Base-by-base conservation (phyloP, 2,113 vertebrate genomes). In the Brevimyrus niger region DNA sequence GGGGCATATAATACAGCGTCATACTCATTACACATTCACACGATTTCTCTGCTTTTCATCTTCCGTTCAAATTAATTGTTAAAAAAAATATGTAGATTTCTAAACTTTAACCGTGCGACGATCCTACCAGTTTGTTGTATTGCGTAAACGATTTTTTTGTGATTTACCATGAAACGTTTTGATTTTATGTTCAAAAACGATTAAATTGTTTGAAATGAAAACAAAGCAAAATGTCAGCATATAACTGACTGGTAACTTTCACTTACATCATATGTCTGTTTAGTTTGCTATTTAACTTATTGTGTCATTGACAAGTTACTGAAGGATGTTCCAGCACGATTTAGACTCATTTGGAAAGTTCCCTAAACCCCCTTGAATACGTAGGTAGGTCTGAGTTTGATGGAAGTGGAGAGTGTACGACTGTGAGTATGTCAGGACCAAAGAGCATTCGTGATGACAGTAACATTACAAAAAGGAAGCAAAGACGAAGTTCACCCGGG, bases 1-100 rank as follows among this genome's bases (percentile, higher is more conserved):
- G 93, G 94, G 93, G 94, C 94, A 91, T 94, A 94, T 94, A 94
- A 95, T 94, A 94, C 93, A 90, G 91, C 89, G 91, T 92, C 92
- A 94, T 94, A 93, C 94, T 94, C 95, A 94, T 91, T 90, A 91
- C 92, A 91, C 93, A 92, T 93, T 94, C 93, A 92, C 93, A 93
- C 93, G 92, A 92, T 85, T 44, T 6, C 80, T 11, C 23, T 48
- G 19, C 47, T 51, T 27, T 13, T 69, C 91, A 50, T 53, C 50
- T 21, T 17, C 10, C 44, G 10, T 38, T 38, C 38, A 11, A 10
- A 21, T 42, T 31, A 42, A 23, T 83, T 42, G 31, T n/a, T 21
- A 19, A 38, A 53, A 44, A 76, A 89, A n/a, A 8, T 27, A 23
- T 0, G 10, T 4, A 13, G 9, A 31, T 38, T 48, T 27, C 44